Conservation (phyloP, 2,888 invertebrate species). For the Altica lythri region DNA sequence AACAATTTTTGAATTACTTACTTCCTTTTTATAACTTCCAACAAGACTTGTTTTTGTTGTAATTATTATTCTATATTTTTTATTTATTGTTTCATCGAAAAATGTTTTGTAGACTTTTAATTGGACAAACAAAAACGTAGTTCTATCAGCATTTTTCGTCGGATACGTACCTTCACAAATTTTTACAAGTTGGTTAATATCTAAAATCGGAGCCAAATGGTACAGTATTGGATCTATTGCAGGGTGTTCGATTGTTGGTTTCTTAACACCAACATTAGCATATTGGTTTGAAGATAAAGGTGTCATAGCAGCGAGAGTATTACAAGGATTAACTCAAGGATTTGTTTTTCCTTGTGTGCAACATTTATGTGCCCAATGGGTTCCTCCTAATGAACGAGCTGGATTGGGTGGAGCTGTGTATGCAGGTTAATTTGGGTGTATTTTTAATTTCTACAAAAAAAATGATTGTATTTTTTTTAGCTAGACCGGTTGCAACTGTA, state of each 20-base stretch:
- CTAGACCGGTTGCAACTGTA: conserved; percentile 72
- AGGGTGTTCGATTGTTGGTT: conserved; percentile 67
- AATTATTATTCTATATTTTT: too few species aligned
- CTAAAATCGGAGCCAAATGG: conserved; percentile 74
- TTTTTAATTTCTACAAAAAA: too few species aligned
- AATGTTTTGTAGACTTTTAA: conserved; percentile 48
- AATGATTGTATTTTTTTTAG: conserved; percentile 26
- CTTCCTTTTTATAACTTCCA: too few species aligned
- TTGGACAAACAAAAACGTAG: conserved; percentile 62
- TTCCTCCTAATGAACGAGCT: conserved; percentile 71
- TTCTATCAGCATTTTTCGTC: conserved; percentile 80
- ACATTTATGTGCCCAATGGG: conserved; percentile 78
- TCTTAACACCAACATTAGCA: conserved; percentile 72
- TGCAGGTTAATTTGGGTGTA: conserved; percentile 53
- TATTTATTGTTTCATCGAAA: too few species aligned
- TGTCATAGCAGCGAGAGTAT: conserved; percentile 68
- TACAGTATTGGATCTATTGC: conserved; percentile 65
- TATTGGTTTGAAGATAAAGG: conserved; percentile 66
- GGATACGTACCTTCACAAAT: conserved; percentile 77
- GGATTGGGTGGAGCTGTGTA: conserved; percentile 71
- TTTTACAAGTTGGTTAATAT: conserved; percentile 72
- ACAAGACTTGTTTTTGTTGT: too few species aligned
- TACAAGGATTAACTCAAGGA: conserved; percentile 77
- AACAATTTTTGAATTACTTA: too few species aligned
- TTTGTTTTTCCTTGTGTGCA: conserved; percentile 74